Evolutionary conservation across 2,888 invertebrate species (phyloP), one percentile per base, ranked within the genome.

Genomic region (Cryptus armator): DNA sequence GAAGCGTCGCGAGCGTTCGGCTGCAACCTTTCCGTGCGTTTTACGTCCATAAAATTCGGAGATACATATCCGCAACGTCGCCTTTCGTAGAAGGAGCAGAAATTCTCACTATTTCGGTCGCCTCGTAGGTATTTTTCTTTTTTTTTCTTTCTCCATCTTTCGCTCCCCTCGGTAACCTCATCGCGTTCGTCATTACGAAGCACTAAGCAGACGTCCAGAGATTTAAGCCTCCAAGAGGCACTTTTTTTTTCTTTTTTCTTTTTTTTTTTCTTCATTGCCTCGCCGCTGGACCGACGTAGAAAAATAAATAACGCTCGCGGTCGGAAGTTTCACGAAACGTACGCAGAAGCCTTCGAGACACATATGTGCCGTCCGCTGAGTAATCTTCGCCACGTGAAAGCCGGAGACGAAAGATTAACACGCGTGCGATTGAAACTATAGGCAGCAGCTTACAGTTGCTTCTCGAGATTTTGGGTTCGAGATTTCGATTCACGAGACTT

Each of bases 221-320:
- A 83, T 88, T 88, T 77, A 68, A 86, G 83, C 84, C 78, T 75
- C 77, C 74, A 51, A 72, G 64, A 53, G 59, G 19, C 32, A 59
- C 24, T 12, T 66, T 78, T 75, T 86, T 86, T 85, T 83, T n/a
- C 59, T 78, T 75, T 86, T 86, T 83, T 83, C 72, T 2, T 53
- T 51, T 62, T 53, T 77, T 79, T 29, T 12, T 43, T 64, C 48
- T 70, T 67, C 72, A 46, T 72, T 44, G 66, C 70, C 29, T 62
- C 79, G 56, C 74, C 74, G 56, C 74, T 71, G 77, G 77, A 53
- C 43, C 82, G 77, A 71, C 79, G 66, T 85, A 59, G 84, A 87
- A 88, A 88, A 89, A 89, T 88, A 89, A 89, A 89, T 84, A 87
- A 86, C 56, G 68, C 64, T 56, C 59, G 75, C 46, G 53, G 75